Conservation (phyloP, 2,113 vertebrate species). For the Orycteropus afer region DNA sequence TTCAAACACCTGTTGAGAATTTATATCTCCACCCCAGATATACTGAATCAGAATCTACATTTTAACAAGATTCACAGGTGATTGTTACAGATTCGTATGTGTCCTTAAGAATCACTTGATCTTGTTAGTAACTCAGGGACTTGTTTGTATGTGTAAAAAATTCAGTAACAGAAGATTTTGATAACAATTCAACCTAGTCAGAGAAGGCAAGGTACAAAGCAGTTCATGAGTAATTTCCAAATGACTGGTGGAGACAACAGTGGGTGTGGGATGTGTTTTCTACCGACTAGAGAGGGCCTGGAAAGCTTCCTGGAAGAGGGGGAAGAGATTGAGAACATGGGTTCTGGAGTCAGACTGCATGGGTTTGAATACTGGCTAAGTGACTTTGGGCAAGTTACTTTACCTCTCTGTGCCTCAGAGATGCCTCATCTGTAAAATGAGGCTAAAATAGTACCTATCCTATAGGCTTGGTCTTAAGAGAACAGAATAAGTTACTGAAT, state of each 20-base stretch:
- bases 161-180: not conserved
- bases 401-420: not conserved
- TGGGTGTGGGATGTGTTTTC: not conserved
- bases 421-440: not conserved
- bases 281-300: not conserved
- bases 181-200: not conserved
- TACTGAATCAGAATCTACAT: too few relatives aligned
- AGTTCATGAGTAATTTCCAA: conserved; percentile 44
- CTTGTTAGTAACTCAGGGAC: too few relatives aligned
- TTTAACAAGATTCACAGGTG: too few relatives aligned
- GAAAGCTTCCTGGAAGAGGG: conserved; percentile 25
- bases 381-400: not conserved
- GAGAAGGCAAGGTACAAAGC: not conserved
- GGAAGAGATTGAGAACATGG: not conserved
- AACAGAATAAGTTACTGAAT: not conserved
- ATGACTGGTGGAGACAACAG: not conserved
- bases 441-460: not conserved
- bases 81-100: too few relatives aligned
- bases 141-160: not conserved
- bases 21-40: too few relatives aligned
- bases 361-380: not conserved
- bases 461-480: not conserved
- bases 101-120: too few relatives aligned
- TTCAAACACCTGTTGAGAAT: too few relatives aligned
- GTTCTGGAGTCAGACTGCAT: not conserved